A percentile compares a stretch with the other conserved stretches of the same genome.
phyloP scores from a whole-genome alignment of 2,113 vertebrate genomes.

The Larimichthys polyactis region DNA sequence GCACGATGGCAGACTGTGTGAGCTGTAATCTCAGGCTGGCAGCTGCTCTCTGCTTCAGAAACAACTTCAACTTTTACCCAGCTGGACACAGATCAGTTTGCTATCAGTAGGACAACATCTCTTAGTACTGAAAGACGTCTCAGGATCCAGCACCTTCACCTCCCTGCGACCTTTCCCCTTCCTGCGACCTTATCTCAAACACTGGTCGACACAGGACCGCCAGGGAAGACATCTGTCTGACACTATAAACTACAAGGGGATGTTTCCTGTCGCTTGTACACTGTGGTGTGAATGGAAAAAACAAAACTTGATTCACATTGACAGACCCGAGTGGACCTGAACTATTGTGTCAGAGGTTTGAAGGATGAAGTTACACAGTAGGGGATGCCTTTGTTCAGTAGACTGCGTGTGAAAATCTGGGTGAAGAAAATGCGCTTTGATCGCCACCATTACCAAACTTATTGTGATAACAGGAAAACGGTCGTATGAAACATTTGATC shows the following conservation, averaged over 20 bases:
- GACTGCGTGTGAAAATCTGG: neutral
- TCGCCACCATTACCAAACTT: neutral
- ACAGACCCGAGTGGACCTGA: conserved; percentile 18
- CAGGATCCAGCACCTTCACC: conserved; percentile 48
- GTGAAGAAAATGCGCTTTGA: neutral
- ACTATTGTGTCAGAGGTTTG: conserved; percentile 21
- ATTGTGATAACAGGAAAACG: neutral
- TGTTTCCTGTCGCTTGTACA: conserved; percentile 44
- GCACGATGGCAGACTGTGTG: neutral
- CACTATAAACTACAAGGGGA: conserved; percentile 40
- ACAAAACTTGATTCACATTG: conserved; percentile 41
- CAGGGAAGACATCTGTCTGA: conserved; percentile 48
- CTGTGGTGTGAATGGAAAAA: conserved; percentile 50
- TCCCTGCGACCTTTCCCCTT: conserved; percentile 65
- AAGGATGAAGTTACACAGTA: conserved; percentile 28
- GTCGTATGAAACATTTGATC: neutral
- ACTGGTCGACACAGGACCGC: conserved; percentile 7
- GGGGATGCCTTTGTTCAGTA: conserved; percentile 1
- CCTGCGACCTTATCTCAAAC: conserved; percentile 43
- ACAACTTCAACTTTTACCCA: conserved; percentile 23
- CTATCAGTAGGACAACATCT: conserved; percentile 40
- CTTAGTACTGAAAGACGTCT: conserved; percentile 8
- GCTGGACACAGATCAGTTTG: conserved; percentile 19
- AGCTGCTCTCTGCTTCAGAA: conserved; percentile 46
- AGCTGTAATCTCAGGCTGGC: conserved; percentile 55